Percentiles rank a stretch among this genome's conserved stretches.
Evolutionary conservation across 2,797 vertebrate genomes (phyloP).

Genomic region (Onychomys torridus): DNA sequence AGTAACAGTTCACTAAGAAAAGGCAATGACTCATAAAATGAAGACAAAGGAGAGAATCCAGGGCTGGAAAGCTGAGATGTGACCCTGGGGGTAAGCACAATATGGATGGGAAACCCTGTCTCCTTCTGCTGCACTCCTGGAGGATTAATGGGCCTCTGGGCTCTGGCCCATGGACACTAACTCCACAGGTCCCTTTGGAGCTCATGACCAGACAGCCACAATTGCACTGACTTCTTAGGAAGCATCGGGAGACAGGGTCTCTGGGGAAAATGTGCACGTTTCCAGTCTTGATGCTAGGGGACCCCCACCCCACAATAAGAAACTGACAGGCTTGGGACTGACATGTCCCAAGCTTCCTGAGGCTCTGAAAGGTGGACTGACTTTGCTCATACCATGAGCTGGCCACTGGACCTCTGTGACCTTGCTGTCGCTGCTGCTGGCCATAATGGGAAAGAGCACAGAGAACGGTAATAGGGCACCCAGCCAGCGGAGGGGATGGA

Average conservation of each 20-base stretch:
- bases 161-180: background rate
- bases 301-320: background rate
- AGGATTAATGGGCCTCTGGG: background rate
- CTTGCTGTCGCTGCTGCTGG: background rate
- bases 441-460: background rate
- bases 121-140: background rate
- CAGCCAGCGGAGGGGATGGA: background rate
- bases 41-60: conserved; percentile 54
- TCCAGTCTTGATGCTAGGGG: conserved; percentile 15
- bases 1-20: conserved; percentile 53
- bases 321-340: background rate
- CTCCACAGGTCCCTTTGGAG: background rate
- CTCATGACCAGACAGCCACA: background rate
- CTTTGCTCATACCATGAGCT: background rate
- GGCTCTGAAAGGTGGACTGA: background rate
- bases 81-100: background rate
- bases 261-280: background rate
- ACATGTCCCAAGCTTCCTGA: conserved; percentile 27
- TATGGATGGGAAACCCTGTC: background rate
- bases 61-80: conserved; percentile 53
- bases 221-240: background rate
- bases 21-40: conserved; percentile 60
- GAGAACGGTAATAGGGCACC: background rate
- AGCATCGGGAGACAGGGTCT: background rate
- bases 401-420: background rate